Percentiles rank a stretch among this genome's conserved stretches.
Conservation (phyloP, 2,888 invertebrate species). For the Smittia sp. region DNA sequence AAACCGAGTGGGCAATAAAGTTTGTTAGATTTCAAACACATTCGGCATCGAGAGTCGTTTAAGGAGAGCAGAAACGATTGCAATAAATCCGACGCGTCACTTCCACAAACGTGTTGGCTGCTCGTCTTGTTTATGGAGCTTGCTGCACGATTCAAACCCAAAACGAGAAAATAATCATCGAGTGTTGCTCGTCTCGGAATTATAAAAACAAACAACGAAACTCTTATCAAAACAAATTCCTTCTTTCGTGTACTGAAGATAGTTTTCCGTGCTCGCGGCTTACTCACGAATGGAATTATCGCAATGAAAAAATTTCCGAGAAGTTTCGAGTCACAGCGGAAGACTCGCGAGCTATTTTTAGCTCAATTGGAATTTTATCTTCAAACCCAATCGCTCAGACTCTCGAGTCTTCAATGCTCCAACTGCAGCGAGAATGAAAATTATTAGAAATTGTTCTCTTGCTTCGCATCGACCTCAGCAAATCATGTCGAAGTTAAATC, state of each 20-base stretch:
- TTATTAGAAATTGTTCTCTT: no score
- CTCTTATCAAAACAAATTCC: not conserved
- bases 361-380: no score
- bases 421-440: no score
- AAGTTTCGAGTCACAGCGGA: no score
- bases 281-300: no score
- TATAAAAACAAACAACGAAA: not conserved
- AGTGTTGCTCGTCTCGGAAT: not conserved
- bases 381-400: no score
- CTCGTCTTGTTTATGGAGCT: not conserved
- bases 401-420: no score
- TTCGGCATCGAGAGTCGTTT: not conserved
- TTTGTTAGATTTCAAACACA: not conserved
- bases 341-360: no score
- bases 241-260: not conserved
- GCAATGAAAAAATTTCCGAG: no score
- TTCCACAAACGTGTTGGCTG: not conserved
- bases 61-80: constrained; percentile 8
- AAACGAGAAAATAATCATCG: not conserved
- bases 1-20: constrained; percentile 6
- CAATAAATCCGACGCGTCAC: constrained; percentile 11
- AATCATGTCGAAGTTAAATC: not conserved
- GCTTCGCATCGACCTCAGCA: no score
- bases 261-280: no score
- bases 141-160: not conserved